A percentile compares a stretch with the other conserved stretches of the same genome.
Conservation (phyloP, 2,888 invertebrate genomes). For the Drosophila pegasa region DNA sequence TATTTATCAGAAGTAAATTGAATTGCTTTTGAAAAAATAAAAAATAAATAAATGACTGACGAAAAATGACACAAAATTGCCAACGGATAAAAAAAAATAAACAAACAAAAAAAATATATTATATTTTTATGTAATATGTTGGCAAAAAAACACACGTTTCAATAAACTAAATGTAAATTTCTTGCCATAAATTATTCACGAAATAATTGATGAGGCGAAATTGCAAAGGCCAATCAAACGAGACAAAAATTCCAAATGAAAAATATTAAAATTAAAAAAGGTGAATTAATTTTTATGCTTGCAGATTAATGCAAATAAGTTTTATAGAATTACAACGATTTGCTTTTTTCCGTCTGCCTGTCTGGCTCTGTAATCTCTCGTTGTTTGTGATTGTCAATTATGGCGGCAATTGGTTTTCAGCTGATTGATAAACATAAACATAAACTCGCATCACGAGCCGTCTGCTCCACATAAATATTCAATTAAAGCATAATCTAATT, state of each 20-base stretch:
- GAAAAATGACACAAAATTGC: conserved; percentile 33
- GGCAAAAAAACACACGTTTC: conserved; percentile 17
- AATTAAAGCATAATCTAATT: conserved; percentile 10
- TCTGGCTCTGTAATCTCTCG: conserved; percentile 9
- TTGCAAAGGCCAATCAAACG: background rate
- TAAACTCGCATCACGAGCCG: background rate
- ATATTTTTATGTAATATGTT: conserved; percentile 4
- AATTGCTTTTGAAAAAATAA: conserved; percentile 52
- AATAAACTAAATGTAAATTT: conserved; percentile 46
- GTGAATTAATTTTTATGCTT: conserved; percentile 40
- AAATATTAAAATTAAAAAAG: background rate
- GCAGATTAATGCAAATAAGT: conserved; percentile 38
- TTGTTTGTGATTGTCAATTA: conserved; percentile 54
- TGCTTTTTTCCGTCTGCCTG: conserved; percentile 7
- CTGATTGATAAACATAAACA: conserved; percentile 14
- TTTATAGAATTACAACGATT: conserved; percentile 15
- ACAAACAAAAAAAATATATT: conserved; percentile 8
- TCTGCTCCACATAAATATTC: conserved; percentile 2
- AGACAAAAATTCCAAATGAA: conserved; percentile 5
- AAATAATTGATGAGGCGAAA: conserved; percentile 31
- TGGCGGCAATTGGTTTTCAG: conserved; percentile 47
- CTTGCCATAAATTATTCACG: conserved; percentile 39
- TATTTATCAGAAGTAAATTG: conserved; percentile 63
- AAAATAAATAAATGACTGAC: conserved; percentile 5
- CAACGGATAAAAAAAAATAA: conserved; percentile 10